Conservation (phyloP, 2,113 vertebrate genomes). For the Dascyllus trimaculatus region DNA sequence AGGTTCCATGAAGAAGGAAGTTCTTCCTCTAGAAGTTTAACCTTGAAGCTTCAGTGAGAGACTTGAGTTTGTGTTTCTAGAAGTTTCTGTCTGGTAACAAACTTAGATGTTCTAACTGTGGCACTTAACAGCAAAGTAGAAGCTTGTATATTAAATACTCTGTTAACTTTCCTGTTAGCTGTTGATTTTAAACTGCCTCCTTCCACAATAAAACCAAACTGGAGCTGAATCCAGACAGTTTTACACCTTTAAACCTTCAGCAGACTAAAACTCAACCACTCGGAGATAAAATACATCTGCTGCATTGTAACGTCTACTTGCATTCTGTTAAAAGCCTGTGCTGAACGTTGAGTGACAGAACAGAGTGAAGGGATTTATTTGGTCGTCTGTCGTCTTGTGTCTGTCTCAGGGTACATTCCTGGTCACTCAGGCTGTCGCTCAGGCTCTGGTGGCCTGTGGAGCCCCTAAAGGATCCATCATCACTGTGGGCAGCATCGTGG, state of each 20-base stretch:
- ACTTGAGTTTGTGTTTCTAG: not conserved
- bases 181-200: too few species aligned
- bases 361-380: not conserved
- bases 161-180: not conserved
- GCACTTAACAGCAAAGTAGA: too few species aligned
- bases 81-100: not conserved
- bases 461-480: slow-evolving; percentile 88
- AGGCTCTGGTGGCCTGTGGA: slow-evolving; percentile 86
- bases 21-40: too few species aligned
- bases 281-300: not conserved
- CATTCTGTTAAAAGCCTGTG: not conserved
- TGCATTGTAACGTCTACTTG: not conserved
- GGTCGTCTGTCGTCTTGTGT: not conserved
- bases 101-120: too few species aligned
- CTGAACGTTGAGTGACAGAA: not conserved
- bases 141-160: not conserved
- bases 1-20: too few species aligned
- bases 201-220: too few species aligned
- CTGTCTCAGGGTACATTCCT: slow-evolving; percentile 87
- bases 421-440: slow-evolving; percentile 88
- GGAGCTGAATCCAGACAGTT: too few species aligned
- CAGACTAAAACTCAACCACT: not conserved
- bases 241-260: not conserved
- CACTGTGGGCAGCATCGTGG: slow-evolving; percentile 90
- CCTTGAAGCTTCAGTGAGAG: not conserved